Evolutionary conservation across 2,888 invertebrate species (phyloP).

Genomic region (Nycteola revayana): DNA sequence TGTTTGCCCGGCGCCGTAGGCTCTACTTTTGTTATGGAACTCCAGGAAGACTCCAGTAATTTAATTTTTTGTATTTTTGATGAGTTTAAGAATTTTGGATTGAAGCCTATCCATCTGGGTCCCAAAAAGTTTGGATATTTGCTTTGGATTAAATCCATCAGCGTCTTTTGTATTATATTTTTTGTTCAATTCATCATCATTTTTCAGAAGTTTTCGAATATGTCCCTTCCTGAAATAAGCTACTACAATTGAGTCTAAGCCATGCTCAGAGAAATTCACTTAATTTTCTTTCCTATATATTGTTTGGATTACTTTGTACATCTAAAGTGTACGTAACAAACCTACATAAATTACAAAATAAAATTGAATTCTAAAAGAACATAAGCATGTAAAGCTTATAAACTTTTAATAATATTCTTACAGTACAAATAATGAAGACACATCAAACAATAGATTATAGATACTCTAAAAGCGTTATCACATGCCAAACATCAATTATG

Average conservation of each 20-base stretch:
- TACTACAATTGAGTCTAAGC: no score
- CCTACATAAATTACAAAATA: no score
- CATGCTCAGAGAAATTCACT: no score
- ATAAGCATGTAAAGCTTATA: no score
- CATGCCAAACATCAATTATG: slow-evolving; percentile 16
- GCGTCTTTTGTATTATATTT: slow-evolving; percentile 10
- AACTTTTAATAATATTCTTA: no score
- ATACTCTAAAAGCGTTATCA: slow-evolving; percentile 1
- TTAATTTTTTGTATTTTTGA: slow-evolving; percentile 32
- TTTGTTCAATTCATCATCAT: slow-evolving; percentile 23
- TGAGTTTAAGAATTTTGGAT: slow-evolving; percentile 31
- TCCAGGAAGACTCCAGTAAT: slow-evolving; percentile 21
- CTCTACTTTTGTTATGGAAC: slow-evolving; percentile 48
- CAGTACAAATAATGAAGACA: no score
- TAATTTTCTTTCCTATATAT: no score
- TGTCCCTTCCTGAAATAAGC: slow-evolving; percentile 2
- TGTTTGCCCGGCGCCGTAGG: slow-evolving; percentile 50
- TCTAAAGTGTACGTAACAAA: no score
- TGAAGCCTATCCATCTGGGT: slow-evolving; percentile 35
- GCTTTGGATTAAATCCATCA: slow-evolving; percentile 13
- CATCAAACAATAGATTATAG: no score
- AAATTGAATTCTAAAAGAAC: no score
- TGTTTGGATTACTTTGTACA: no score
- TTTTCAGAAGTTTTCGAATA: slow-evolving; percentile 11
- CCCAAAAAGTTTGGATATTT: slow-evolving; percentile 17